phyloP scores from a whole-genome alignment of 2,113 vertebrate species.

The Rallus limicola region DNA sequence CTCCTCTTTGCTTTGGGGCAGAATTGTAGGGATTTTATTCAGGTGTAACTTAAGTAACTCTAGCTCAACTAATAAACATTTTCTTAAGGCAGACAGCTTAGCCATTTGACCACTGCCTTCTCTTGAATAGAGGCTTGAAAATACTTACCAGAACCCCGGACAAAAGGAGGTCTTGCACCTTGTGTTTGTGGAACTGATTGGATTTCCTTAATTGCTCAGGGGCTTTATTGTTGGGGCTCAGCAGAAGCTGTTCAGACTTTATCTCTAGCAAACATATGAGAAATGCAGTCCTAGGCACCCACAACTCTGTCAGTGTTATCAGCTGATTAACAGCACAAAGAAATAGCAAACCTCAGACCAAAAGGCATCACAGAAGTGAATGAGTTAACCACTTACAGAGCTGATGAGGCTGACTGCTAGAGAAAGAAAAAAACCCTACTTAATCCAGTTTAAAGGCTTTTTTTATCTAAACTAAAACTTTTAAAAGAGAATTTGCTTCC shows the following conservation, averaged over 20 bases:
- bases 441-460: background rate
- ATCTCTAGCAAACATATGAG: background rate
- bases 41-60: background rate
- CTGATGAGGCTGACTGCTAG: background rate
- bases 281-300: background rate
- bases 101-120: background rate
- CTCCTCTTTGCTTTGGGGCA: background rate
- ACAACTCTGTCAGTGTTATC: background rate
- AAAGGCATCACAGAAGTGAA: conserved; percentile 7
- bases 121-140: background rate
- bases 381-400: conserved; percentile 19
- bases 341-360: conserved; percentile 13
- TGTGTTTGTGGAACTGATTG: conserved; percentile 36
- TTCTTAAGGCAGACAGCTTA: background rate
- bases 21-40: background rate
- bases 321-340: conserved; percentile 22
- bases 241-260: background rate
- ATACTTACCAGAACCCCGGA: background rate
- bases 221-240: background rate
- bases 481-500: conserved; percentile 15
- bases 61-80: background rate
- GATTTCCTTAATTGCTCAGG: conserved; percentile 11
- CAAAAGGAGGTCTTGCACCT: conserved; percentile 52
- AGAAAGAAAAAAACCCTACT: background rate
- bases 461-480: conserved; percentile 16